A percentile compares a stretch with the other conserved stretches of the same genome.
Conservation (phyloP, 1,140 invertebrate genomes). For the Ceratosolen fusciceps region DNA sequence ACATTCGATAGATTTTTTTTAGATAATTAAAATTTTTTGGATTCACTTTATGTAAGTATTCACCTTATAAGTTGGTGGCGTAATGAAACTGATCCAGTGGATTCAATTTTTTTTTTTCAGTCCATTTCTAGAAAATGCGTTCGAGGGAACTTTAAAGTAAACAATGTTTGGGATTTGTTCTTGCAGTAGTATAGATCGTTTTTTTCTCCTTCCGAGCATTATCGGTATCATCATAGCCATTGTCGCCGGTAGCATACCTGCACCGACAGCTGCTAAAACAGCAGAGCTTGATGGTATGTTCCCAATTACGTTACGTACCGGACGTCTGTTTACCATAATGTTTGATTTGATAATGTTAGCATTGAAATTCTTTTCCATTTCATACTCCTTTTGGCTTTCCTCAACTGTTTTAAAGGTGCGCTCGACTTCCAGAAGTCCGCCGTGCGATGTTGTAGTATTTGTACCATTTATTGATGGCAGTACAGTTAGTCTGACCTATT, state of each 20-base stretch:
- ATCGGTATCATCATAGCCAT: constrained; percentile 85
- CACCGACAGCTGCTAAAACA: constrained; percentile 80
- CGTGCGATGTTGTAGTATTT: constrained; percentile 81
- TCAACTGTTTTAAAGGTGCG: constrained; percentile 80
- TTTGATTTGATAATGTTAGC: neutral
- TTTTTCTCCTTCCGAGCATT: constrained; percentile 75
- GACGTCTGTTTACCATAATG: constrained; percentile 8
- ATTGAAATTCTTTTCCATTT: constrained; percentile 60
- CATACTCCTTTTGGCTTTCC: constrained; percentile 71
- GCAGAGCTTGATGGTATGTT: constrained; percentile 69
- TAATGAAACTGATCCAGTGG: neutral
- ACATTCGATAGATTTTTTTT: too few relatives aligned
- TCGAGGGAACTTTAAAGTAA: constrained; percentile 1
- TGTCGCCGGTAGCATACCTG: constrained; percentile 83
- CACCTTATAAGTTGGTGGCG: too few relatives aligned
- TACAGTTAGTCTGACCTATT: constrained; percentile 78
- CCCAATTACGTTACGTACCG: neutral
- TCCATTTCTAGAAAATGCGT: neutral
- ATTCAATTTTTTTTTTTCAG: constrained; percentile 1
- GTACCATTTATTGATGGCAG: constrained; percentile 77
- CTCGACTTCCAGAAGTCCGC: constrained; percentile 82
- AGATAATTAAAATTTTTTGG: too few relatives aligned
- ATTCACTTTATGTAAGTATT: too few relatives aligned
- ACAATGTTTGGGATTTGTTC: constrained; percentile 8
- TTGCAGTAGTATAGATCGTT: constrained; percentile 49